Percentiles rank a stretch among this genome's conserved stretches.
phyloP scores from a whole-genome alignment of 2,888 invertebrate genomes.

The Augiades crinisus region DNA sequence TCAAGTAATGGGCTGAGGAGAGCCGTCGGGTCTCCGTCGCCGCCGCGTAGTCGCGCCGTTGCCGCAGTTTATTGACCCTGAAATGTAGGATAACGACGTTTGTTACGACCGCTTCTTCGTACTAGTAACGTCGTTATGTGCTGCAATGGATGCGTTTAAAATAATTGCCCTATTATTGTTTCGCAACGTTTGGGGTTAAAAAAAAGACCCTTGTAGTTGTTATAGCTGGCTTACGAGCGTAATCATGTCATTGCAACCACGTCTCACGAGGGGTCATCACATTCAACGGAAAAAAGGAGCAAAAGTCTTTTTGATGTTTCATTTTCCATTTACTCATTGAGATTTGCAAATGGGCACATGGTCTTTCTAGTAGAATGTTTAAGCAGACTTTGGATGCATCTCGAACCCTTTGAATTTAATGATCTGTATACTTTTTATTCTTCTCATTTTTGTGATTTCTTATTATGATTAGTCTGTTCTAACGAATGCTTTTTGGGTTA shows the following conservation, averaged over 20 bases:
- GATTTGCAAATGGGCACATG: background rate
- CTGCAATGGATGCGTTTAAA: conserved; percentile 58
- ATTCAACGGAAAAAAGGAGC: background rate
- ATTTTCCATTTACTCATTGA: background rate
- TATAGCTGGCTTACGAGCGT: background rate
- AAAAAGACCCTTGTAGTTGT: background rate
- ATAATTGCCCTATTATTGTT: conserved; percentile 51
- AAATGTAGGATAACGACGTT: conserved; percentile 73
- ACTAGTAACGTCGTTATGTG: conserved; percentile 54
- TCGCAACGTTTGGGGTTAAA: conserved; percentile 32
- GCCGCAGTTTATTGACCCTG: conserved; percentile 68
- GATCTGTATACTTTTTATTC: no score
- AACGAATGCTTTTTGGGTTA: no score
- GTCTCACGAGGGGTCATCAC: background rate
- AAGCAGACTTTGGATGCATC: no score
- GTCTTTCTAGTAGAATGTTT: no score
- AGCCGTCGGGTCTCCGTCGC: conserved; percentile 46
- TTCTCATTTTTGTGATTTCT: no score
- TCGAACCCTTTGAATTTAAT: no score
- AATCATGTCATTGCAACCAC: background rate
- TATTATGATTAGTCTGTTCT: no score
- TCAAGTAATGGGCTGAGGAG: conserved; percentile 55
- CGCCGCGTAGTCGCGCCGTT: conserved; percentile 55
- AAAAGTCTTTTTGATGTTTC: background rate
- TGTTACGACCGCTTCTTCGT: conserved; percentile 58